Conservation (phyloP, 2,113 vertebrate species). For the Glareola pratincola region DNA sequence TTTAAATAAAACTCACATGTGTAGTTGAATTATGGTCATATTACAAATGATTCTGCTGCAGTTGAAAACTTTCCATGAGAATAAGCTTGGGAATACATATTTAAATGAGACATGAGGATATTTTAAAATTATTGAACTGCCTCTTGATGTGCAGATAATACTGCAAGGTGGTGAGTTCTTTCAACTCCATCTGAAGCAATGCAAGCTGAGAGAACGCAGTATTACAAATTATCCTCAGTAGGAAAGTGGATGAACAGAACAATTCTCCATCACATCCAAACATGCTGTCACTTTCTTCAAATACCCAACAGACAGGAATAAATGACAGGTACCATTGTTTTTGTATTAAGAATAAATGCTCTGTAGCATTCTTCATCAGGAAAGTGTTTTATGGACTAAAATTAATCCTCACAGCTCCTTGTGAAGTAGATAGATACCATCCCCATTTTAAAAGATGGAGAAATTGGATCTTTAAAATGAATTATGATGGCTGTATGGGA, state of each 20-base stretch:
- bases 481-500: background rate
- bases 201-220: background rate
- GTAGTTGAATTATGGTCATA: constrained; percentile 10
- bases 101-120: constrained; percentile 43
- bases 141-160: background rate
- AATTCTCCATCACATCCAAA: constrained; percentile 4
- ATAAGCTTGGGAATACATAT: constrained; percentile 1
- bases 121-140: constrained; percentile 44
- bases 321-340: constrained; percentile 26
- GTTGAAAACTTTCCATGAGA: constrained; percentile 8
- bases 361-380: constrained; percentile 10
- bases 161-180: background rate
- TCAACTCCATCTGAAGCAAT: constrained; percentile 4
- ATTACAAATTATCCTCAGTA: constrained; percentile 20
- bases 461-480: constrained; percentile 8
- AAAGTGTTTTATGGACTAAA: background rate
- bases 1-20: constrained; percentile 46
- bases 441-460: background rate
- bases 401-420: constrained; percentile 32
- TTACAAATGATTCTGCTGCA: constrained; percentile 1
- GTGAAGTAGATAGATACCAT: background rate
- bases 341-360: constrained; percentile 29
- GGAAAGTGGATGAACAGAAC: background rate
- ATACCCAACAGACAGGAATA: constrained; percentile 14
- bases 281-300: constrained; percentile 5